Conservation (phyloP, 1,140 invertebrate genomes). For the Mactra quadrangularis region DNA sequence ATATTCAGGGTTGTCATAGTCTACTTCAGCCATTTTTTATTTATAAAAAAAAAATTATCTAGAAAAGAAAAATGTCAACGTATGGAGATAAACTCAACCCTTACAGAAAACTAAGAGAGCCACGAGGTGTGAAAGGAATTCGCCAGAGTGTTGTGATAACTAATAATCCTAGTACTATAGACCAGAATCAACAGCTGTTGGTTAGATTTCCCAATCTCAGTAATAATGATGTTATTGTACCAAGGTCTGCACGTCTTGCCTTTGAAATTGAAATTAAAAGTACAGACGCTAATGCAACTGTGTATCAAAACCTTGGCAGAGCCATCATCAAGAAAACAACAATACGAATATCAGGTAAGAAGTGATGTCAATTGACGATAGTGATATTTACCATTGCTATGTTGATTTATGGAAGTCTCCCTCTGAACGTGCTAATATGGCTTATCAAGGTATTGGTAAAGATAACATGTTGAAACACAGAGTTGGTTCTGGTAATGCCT, state of each 20-base stretch:
- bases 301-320: slow-evolving; percentile 50
- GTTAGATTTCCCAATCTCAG: slow-evolving; percentile 59
- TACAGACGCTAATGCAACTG: slow-evolving; percentile 26
- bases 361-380: slow-evolving; percentile 52
- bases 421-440: slow-evolving; percentile 29
- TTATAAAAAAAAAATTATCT: slow-evolving; percentile 1
- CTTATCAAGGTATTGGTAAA: slow-evolving; percentile 48
- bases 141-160: slow-evolving; percentile 55
- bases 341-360: slow-evolving; percentile 51
- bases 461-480: slow-evolving; percentile 44
- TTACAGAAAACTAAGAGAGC: slow-evolving; percentile 32
- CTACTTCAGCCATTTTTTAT: slow-evolving; percentile 36
- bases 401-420: slow-evolving; percentile 36
- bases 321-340: slow-evolving; percentile 42
- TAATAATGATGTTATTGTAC: slow-evolving; percentile 53
- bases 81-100: slow-evolving; percentile 48
- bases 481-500: slow-evolving; percentile 2
- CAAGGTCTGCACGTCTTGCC: slow-evolving; percentile 22
- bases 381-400: slow-evolving; percentile 45
- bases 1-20: slow-evolving; percentile 17
- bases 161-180: slow-evolving; percentile 54
- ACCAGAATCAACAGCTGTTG: slow-evolving; percentile 39
- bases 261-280: slow-evolving; percentile 28
- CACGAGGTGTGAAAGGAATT: slow-evolving; percentile 39
- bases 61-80: slow-evolving; percentile 40